Conservation (phyloP, 2,888 invertebrate genomes). For the Ceriagrion tenellum region DNA sequence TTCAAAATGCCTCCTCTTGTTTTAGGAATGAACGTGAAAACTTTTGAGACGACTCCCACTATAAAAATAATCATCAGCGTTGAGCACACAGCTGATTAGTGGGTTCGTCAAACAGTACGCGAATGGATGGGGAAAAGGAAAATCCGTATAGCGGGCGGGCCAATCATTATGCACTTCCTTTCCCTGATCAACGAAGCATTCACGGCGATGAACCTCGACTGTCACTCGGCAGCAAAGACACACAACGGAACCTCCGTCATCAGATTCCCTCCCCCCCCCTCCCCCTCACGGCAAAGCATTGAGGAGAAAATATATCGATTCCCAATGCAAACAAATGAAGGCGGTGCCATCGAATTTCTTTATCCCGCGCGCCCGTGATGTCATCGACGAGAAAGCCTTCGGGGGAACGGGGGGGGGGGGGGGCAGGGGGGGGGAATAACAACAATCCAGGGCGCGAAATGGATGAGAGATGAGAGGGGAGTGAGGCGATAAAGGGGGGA, state of each 20-base stretch:
- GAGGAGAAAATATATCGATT: background rate
- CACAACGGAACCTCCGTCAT: background rate
- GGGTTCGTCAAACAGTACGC: too few species aligned
- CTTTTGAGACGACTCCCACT: background rate
- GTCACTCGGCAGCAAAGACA: background rate
- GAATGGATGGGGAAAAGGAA: background rate
- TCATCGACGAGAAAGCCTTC: conserved; percentile 2
- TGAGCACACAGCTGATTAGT: background rate
- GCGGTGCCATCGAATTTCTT: conserved; percentile 20
- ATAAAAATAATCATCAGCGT: background rate
- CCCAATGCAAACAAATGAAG: conserved; percentile 31
- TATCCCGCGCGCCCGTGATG: background rate
- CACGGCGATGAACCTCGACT: background rate
- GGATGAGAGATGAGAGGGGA: background rate
- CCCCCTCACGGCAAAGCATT: too few species aligned
- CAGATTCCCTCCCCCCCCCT: background rate
- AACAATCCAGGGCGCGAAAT: background rate
- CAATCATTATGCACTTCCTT: background rate
- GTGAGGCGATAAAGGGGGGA: too few species aligned
- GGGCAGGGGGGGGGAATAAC: background rate
- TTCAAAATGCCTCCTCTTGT: too few species aligned
- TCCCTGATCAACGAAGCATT: background rate
- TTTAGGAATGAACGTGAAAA: too few species aligned
- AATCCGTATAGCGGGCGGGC: background rate
- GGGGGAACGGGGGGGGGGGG: background rate